A percentile compares a stretch with the other conserved stretches of the same genome.
These are phyloP conservation scores for Flexamia atlantica DNA, from an alignment of 2,888 invertebrate genomes.

Conservation along the genomic window DNA sequence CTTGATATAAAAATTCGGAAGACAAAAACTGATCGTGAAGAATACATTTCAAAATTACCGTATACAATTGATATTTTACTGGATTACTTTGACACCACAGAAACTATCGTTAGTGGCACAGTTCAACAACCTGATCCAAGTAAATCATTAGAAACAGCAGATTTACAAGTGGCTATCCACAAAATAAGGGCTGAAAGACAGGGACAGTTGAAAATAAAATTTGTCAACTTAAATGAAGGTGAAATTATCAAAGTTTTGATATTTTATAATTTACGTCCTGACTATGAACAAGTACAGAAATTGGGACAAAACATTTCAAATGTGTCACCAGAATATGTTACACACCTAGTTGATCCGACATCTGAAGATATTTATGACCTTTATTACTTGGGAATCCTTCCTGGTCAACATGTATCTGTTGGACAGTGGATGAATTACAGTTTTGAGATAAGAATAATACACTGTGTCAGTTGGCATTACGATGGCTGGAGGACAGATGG, in stretches of 20 bases:
- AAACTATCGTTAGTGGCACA: neutral
- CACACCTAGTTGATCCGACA: neutral
- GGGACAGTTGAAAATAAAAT: neutral
- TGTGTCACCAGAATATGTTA: neutral
- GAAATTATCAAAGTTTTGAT: neutral
- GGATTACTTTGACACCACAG: neutral
- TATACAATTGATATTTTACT: neutral
- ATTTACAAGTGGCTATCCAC: neutral
- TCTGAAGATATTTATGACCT: constrained; percentile 2
- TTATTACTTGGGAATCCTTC: constrained; percentile 5
- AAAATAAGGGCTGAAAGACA: neutral
- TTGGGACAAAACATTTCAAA: neutral
- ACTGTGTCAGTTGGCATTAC: neutral
- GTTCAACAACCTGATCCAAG: neutral
- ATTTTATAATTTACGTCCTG: neutral
- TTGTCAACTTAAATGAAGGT: neutral
- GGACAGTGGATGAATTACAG: neutral
- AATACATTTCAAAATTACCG: neutral
- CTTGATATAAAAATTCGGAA: neutral
- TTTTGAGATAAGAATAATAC: neutral
- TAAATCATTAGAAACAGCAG: neutral
- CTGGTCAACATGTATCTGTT: neutral
- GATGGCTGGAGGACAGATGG: neutral
- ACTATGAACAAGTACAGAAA: neutral
- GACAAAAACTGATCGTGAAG: neutral